Evolutionary conservation across 2,888 invertebrate genomes (phyloP), one percentile per base, ranked within the genome.

Genomic region (Eilema caniola): DNA sequence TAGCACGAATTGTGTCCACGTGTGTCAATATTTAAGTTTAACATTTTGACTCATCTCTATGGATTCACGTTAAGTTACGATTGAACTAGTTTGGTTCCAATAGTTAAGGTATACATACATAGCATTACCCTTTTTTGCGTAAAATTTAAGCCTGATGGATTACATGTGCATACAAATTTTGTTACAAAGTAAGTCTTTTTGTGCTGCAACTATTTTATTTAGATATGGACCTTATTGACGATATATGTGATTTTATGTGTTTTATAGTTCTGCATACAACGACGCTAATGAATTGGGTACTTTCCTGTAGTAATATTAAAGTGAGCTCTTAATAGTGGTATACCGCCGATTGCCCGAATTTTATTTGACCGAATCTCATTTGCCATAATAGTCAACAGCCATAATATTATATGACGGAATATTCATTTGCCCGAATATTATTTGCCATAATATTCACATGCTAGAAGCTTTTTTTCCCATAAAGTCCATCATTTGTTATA

Each of bases 21-120:
- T 63, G 63, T 69, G 20, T 65, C 60, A 65, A 59, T 63, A 59
- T 69, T 64, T 64, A 31, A 60, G 47, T 65, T 65, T 28, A 31
- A 25, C 20, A 24, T 41, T 20, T 14, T 65, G 59, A 69, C 24
- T 59, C 56, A 67, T 31, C 25, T 33, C 16, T 28, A 31, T 65
- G 23, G 56, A 16, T 47, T 47, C 47, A 47, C n/a, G 24, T 47
- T 64, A n/a, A 47, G 41, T 53, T 47, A 20, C 20, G 37, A 24
- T 47, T 64, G n/a, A 5, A 53, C 47, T 47, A 56, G 53, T 56
- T n/a, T 3, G 14, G 0, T 56, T 57, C 28, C 56, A 57, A 24
- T 23, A 57, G 24, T 20, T 41, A 14, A 3, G 14, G 28, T 47
- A 53, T 62, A 14, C n/a, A n/a, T n/a, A n/a, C n/a, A n/a, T n/a